These are phyloP conservation scores for Planiliza haematocheilus DNA, from an alignment of 2,113 vertebrate species.

Conservation along the genomic window DNA sequence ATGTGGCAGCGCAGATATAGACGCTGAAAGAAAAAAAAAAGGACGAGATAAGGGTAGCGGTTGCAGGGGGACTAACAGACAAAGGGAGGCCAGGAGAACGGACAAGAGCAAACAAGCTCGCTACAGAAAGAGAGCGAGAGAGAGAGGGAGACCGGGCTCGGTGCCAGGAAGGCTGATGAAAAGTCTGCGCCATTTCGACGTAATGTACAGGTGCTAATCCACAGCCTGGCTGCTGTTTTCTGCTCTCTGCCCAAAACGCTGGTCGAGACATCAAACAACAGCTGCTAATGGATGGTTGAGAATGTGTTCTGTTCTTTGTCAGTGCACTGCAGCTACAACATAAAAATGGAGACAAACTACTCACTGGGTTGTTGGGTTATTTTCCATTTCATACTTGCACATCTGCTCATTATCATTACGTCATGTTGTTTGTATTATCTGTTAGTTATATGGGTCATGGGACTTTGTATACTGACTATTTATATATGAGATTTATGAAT, in stretches of 20 bases:
- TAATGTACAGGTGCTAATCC: conserved; percentile 46
- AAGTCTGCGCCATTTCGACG: conserved; percentile 36
- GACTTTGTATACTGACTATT: too few relatives aligned
- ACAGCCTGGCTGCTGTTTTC: conserved; percentile 32
- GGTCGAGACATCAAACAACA: conserved; percentile 18
- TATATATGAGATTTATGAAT: too few relatives aligned
- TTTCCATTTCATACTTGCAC: too few relatives aligned
- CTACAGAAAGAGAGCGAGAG: not conserved
- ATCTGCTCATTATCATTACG: conserved; percentile 1
- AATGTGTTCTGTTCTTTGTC: conserved; percentile 15
- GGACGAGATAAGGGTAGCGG: not conserved
- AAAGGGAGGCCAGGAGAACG: not conserved
- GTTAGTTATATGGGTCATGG: not conserved
- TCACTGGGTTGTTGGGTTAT: not conserved
- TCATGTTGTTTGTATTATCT: not conserved
- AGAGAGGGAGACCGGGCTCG: not conserved
- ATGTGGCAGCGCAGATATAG: conserved; percentile 38
- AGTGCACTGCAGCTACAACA: conserved; percentile 6
- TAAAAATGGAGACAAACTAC: not conserved
- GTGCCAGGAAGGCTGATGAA: conserved; percentile 34
- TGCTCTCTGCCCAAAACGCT: not conserved
- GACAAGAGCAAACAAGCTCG: not conserved
- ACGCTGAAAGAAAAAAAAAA: not conserved
- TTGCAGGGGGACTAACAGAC: conserved; percentile 3
- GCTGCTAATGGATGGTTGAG: conserved; percentile 28